phyloP scores from a whole-genome alignment of 2,113 vertebrate species.

The Tapirus terrestris region DNA sequence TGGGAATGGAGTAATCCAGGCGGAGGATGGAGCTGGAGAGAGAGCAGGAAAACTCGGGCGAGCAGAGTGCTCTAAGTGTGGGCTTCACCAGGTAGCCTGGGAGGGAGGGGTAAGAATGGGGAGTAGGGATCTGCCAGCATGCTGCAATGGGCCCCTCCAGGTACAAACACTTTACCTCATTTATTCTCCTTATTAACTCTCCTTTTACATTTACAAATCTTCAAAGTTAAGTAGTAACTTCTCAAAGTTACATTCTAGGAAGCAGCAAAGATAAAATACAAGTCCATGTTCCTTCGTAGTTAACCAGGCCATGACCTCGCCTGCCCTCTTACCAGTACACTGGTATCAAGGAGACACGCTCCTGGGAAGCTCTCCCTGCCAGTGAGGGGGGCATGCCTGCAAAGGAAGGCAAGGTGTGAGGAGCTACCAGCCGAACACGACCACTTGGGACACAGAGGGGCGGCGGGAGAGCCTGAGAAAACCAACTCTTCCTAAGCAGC shows the following conservation, averaged over 20 bases:
- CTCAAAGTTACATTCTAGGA: neutral
- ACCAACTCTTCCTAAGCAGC: neutral
- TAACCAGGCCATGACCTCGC: neutral
- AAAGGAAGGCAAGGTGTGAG: too few species aligned
- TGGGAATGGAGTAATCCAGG: too few species aligned
- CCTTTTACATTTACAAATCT: neutral
- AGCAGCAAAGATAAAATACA: neutral
- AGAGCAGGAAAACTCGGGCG: too few species aligned
- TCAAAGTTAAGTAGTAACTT: too few species aligned
- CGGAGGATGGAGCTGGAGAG: neutral
- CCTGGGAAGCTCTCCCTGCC: too few species aligned
- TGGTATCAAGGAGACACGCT: fast-evolving
- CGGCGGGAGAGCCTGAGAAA: too few species aligned
- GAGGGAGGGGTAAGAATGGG: too few species aligned
- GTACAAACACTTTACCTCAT: fast-evolving
- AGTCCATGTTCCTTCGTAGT: neutral
- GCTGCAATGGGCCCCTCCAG: neutral
- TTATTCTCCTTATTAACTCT: too few species aligned
- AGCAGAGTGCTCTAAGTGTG: too few species aligned
- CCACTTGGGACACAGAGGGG: neutral
- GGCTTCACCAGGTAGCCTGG: neutral
- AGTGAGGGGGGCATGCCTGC: fast-evolving
- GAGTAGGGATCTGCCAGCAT: neutral
- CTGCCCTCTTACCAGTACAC: fast-evolving
- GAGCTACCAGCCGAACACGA: fast-evolving